These are phyloP conservation scores for Rhinophrynus dorsalis DNA, from an alignment of 2,797 vertebrate genomes.

Conservation along the genomic window DNA sequence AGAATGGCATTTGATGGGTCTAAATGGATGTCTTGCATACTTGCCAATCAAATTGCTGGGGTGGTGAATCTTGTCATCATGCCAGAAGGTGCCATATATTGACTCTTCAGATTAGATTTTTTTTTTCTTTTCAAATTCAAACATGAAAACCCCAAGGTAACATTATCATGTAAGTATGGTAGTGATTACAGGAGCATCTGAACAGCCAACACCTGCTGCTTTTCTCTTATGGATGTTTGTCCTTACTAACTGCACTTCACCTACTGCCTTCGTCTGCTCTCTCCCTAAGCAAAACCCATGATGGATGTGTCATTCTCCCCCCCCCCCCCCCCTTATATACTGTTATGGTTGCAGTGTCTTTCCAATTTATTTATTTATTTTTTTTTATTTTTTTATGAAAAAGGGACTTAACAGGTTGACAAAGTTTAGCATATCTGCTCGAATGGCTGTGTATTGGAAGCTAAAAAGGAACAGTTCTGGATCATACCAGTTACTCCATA, in stretches of 20 bases:
- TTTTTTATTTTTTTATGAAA: no score
- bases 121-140: neutral
- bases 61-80: neutral
- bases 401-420: no score
- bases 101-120: neutral
- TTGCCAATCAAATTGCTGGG: neutral
- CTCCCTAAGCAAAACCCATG: constrained; percentile 1
- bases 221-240: neutral
- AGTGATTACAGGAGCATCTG: constrained; percentile 17
- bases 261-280: constrained; percentile 34
- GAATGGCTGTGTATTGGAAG: no score
- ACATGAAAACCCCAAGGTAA: neutral
- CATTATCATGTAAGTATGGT: constrained; percentile 19
- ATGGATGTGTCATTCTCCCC: neutral
- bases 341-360: constrained; percentile 7
- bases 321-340: constrained; percentile 3
- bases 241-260: constrained; percentile 32
- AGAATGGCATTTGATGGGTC: neutral
- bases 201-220: constrained; percentile 29
- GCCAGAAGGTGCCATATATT: neutral
- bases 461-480: no score
- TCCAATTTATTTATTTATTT: no score
- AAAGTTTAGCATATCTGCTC: no score
- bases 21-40: neutral
- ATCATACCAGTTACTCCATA: no score